Conservation (phyloP, 2,888 invertebrate species). For the Parasteatoda lunata region DNA sequence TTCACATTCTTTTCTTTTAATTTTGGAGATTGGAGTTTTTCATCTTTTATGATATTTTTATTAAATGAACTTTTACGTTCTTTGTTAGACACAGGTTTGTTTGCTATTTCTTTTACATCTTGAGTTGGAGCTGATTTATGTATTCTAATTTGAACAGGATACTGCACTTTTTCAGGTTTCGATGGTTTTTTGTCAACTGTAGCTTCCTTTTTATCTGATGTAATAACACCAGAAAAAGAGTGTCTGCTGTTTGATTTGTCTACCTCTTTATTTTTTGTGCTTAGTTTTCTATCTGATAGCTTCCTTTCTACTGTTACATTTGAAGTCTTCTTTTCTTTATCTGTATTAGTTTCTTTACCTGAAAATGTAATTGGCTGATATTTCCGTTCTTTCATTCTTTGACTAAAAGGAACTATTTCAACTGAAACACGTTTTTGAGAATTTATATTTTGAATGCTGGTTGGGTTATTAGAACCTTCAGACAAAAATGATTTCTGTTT, state of each 20-base stretch:
- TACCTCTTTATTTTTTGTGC: constrained; percentile 40
- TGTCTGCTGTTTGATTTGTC: constrained; percentile 55
- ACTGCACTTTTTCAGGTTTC: constrained; percentile 54
- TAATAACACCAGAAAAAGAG: constrained; percentile 39
- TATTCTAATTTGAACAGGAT: constrained; percentile 65
- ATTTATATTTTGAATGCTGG: constrained; percentile 32
- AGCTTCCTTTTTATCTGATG: constrained; percentile 33
- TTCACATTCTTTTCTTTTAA: constrained; percentile 26
- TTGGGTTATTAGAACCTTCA: constrained; percentile 15
- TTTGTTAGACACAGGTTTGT: constrained; percentile 21
- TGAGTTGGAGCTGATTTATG: constrained; percentile 42
- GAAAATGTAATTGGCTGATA: constrained; percentile 56
- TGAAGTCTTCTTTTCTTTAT: constrained; percentile 32
- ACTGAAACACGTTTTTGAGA: constrained; percentile 65
- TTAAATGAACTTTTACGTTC: constrained; percentile 21
- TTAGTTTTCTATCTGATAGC: constrained; percentile 41
- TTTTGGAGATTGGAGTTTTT: constrained; percentile 31
- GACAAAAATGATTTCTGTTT: constrained; percentile 42
- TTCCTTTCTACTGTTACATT: constrained; percentile 46
- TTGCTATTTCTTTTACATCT: constrained; percentile 38
- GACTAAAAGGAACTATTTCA: constrained; percentile 68
- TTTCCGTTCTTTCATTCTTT: constrained; percentile 66
- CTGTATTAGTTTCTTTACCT: constrained; percentile 31
- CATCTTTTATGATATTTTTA: constrained; percentile 22
- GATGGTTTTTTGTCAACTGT: constrained; percentile 24